Evolutionary conservation across 2,888 invertebrate species (phyloP).

Genomic region (Acrobasis repandana): DNA sequence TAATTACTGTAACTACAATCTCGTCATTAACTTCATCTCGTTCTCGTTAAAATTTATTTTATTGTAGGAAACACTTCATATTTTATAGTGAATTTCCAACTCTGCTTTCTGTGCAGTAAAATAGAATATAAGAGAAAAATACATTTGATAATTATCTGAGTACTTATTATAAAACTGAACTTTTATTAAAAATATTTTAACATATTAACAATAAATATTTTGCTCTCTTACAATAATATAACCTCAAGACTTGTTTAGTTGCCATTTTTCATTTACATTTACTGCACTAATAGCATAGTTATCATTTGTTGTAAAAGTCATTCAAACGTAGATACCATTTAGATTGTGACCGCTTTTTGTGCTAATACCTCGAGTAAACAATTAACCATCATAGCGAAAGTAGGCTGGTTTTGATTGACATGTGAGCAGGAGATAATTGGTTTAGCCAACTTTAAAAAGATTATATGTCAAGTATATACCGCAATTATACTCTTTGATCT

Average conservation of each 20-base stretch:
- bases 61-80: background rate
- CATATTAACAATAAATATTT: too few relatives aligned
- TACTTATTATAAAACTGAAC: too few relatives aligned
- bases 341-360: slow-evolving; percentile 10
- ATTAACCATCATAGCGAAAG: slow-evolving; percentile 4
- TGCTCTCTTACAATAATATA: too few relatives aligned
- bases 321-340: background rate
- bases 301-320: background rate
- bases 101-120: slow-evolving; percentile 5
- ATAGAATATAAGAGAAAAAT: too few relatives aligned
- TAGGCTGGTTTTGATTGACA: background rate
- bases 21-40: slow-evolving; percentile 16
- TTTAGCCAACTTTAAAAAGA: too few relatives aligned
- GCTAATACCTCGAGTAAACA: slow-evolving; percentile 11
- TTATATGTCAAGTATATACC: too few relatives aligned
- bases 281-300: slow-evolving; percentile 9
- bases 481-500: too few relatives aligned
- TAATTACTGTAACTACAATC: slow-evolving; percentile 48
- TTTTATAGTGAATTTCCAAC: background rate
- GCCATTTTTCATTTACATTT: background rate
- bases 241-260: too few relatives aligned
- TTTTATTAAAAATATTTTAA: too few relatives aligned
- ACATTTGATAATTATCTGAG: too few relatives aligned
- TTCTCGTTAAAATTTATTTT: background rate
- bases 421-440: background rate